Percentiles rank a stretch among this genome's conserved stretches.
Evolutionary conservation across 2,888 invertebrate genomes (phyloP).

Genomic region (Sphinx pinastri): DNA sequence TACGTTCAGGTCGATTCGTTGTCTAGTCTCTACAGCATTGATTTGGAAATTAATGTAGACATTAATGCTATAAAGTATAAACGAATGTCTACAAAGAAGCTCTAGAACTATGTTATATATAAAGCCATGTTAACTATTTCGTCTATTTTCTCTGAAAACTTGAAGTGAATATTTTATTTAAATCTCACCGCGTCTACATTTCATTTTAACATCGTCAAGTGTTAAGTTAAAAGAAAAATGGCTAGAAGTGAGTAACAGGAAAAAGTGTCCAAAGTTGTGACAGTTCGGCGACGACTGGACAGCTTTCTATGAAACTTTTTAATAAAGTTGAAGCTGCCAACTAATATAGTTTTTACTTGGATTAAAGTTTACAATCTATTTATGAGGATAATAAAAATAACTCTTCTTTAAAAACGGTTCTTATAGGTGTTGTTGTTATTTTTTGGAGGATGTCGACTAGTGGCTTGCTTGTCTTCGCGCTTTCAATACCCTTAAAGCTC

Average conservation of each 20-base stretch:
- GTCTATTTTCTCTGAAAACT: background rate
- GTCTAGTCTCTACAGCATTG: too few species aligned
- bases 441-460: too few species aligned
- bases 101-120: too few species aligned
- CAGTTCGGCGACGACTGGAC: background rate
- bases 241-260: background rate
- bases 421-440: too few species aligned
- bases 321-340: conserved; percentile 9
- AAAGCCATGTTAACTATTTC: too few species aligned
- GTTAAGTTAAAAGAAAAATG: conserved; percentile 17
- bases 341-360: background rate
- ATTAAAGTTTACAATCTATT: background rate
- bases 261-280: conserved; percentile 1
- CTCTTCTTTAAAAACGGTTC: too few species aligned
- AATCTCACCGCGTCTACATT: conserved; percentile 1
- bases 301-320: conserved; percentile 4
- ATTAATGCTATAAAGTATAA: too few species aligned
- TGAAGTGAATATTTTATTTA: background rate
- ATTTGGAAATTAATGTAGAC: too few species aligned
- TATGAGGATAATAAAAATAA: background rate
- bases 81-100: too few species aligned
- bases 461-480: too few species aligned
- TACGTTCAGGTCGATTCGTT: too few species aligned
- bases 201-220: conserved; percentile 1
- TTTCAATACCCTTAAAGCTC: too few species aligned